A percentile compares a stretch with the other conserved stretches of the same genome.
Conservation (phyloP, 1,140 invertebrate species). For the Cotesia chilonis region DNA sequence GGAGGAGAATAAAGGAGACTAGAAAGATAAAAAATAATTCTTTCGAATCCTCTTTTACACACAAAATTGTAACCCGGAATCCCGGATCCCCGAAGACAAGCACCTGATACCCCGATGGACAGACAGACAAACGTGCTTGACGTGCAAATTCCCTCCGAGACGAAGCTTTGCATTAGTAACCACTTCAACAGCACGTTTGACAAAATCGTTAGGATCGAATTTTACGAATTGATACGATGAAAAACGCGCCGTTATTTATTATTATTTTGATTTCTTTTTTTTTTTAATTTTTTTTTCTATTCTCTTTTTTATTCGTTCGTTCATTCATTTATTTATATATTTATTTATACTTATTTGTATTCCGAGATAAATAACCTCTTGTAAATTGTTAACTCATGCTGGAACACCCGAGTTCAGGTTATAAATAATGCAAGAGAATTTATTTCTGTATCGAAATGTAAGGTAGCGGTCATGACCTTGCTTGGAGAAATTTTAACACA, state of each 20-base stretch:
- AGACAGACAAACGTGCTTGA: conserved; percentile 34
- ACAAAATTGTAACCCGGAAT: conserved; percentile 19
- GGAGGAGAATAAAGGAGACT: conserved; percentile 2
- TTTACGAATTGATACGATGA: neutral
- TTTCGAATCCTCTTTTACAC: conserved; percentile 30
- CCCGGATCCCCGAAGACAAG: conserved; percentile 32
- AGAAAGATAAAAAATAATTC: conserved; percentile 33
- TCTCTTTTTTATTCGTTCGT: too few species aligned
- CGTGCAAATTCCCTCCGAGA: conserved; percentile 26
- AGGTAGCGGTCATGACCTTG: too few species aligned
- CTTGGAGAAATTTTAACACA: too few species aligned
- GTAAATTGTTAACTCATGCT: too few species aligned
- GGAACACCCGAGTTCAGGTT: too few species aligned
- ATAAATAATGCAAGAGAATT: too few species aligned
- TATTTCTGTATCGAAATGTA: too few species aligned
- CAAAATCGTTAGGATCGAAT: conserved; percentile 26
- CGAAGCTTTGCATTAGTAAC: conserved; percentile 42
- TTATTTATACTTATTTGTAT: too few species aligned
- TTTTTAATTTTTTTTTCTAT: too few species aligned
- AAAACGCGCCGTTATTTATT: neutral
- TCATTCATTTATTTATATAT: too few species aligned
- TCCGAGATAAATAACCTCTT: too few species aligned
- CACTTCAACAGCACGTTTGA: conserved; percentile 12
- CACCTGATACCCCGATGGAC: conserved; percentile 38
- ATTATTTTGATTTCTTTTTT: too few species aligned